phyloP scores from a whole-genome alignment of 1,140 invertebrate species.

The Oreohelix idahoensis region DNA sequence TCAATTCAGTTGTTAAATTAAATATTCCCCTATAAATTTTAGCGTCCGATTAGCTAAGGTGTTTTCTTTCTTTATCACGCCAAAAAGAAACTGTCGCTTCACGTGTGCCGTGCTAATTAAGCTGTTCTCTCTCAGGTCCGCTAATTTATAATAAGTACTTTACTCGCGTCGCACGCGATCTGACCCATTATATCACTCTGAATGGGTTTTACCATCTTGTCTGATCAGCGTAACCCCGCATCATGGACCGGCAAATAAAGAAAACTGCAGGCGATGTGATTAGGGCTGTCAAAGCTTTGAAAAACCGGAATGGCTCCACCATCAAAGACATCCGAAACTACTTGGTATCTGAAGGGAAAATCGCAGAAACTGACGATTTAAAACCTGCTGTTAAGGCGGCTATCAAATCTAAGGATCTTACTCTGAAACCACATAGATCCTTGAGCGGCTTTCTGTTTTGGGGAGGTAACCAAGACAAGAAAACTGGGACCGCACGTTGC shows the following conservation, averaged over 20 bases:
- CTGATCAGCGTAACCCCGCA: not conserved
- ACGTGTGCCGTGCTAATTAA: too few relatives aligned
- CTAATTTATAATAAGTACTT: too few relatives aligned
- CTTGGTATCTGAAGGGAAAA: not conserved
- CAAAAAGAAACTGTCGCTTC: too few relatives aligned
- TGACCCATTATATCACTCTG: not conserved
- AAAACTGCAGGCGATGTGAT: not conserved
- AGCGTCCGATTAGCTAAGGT: too few relatives aligned
- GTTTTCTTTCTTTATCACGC: too few relatives aligned
- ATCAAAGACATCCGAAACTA: constrained; percentile 6
- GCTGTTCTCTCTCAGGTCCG: too few relatives aligned
- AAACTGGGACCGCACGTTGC: not conserved
- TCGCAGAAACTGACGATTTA: not conserved
- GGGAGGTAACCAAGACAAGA: not conserved
- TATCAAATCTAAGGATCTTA: not conserved
- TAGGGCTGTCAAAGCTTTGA: not conserved
- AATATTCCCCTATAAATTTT: too few relatives aligned
- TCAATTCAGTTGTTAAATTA: too few relatives aligned
- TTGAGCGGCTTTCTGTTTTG: not conserved
- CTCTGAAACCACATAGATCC: not conserved
- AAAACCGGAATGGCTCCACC: not conserved
- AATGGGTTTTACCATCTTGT: not conserved
- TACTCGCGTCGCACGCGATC: not conserved
- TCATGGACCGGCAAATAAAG: not conserved
- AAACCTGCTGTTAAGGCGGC: constrained; percentile 3